Base-by-base conservation (phyloP, 2,797 vertebrate genomes). In the Phrynocephalus vlangalii region DNA sequence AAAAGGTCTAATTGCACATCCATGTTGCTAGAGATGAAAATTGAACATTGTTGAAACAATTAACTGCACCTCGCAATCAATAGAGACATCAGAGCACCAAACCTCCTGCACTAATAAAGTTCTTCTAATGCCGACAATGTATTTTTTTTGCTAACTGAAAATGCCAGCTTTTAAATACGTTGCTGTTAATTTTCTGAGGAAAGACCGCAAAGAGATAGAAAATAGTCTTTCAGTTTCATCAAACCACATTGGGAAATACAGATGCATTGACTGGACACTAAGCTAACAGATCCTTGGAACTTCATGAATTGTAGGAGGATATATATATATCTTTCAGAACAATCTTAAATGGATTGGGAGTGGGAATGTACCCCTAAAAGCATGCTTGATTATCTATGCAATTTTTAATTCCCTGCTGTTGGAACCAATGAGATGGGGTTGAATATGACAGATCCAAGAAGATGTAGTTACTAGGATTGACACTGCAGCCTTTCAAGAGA, bases 31-130 rank as follows among this genome's bases (percentile, higher is more conserved):
- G 84, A 84, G 85, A 33, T 86, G 50, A 88, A 67, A 60, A 50
- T 87, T 86, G 50, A 88, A 67, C 52, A 50, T 88, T 80, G 94
- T 88, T 92, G 89, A 90, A 15, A 76, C 87, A 86, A 77, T 82
- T 90, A 87, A 91, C 90, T 92, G 89, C 90, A 79, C 87, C 86
- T 85, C 3, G n/a, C 2, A 83, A 86, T 67, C 75, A 87, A 88
- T 86, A 48, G 73, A 81, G 0, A 10, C 86, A 76, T 87, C 86
- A 93, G 85, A 90, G 83, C 76, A 85, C 72, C n/a, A 92, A 91
- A 18, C 16, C 5, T 91, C 91, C 82, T 90, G 79, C 82, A 48
- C 3, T 33, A 84, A 88, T 83, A 86, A 68, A 89, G 60, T 63
- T 63, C 63, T 78, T 90, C 87, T 92, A 90, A 90, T 86, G 82